phyloP scores from a whole-genome alignment of 2,797 vertebrate genomes.

The Smutsia temminckii region DNA sequence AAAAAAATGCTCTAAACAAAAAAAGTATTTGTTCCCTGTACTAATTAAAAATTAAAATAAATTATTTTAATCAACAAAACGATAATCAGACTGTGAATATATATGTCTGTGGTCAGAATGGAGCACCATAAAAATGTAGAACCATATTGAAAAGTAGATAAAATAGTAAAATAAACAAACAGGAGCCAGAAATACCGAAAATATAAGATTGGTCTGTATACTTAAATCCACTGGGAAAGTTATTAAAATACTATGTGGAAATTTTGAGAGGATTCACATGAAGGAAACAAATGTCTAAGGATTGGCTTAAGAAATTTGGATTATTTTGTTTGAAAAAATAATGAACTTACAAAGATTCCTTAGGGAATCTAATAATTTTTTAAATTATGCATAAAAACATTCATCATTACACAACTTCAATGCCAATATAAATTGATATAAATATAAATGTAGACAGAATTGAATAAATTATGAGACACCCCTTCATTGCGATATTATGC shows the following conservation, averaged over 20 bases:
- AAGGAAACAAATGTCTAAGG: conserved; percentile 1
- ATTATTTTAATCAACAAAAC: background rate
- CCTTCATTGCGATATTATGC: background rate
- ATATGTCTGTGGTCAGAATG: background rate
- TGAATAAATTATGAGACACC: background rate
- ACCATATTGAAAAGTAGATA: background rate
- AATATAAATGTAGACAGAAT: background rate
- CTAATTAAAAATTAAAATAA: conserved; percentile 18
- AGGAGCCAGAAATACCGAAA: conserved; percentile 5
- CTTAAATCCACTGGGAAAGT: background rate
- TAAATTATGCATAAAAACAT: background rate
- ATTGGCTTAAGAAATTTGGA: background rate
- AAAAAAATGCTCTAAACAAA: background rate
- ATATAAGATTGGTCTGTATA: background rate
- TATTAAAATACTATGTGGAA: conserved; percentile 27
- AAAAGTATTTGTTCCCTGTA: background rate
- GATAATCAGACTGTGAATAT: background rate
- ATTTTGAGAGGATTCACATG: background rate
- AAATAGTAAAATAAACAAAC: conserved; percentile 37
- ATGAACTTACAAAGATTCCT: background rate
- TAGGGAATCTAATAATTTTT: background rate
- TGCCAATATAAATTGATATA: background rate
- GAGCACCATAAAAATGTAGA: background rate
- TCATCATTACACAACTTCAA: background rate
- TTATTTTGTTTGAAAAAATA: conserved; percentile 17